Evolutionary conservation across 2,113 vertebrate species (phyloP).

Genomic region (Notarius quadriscutis): DNA sequence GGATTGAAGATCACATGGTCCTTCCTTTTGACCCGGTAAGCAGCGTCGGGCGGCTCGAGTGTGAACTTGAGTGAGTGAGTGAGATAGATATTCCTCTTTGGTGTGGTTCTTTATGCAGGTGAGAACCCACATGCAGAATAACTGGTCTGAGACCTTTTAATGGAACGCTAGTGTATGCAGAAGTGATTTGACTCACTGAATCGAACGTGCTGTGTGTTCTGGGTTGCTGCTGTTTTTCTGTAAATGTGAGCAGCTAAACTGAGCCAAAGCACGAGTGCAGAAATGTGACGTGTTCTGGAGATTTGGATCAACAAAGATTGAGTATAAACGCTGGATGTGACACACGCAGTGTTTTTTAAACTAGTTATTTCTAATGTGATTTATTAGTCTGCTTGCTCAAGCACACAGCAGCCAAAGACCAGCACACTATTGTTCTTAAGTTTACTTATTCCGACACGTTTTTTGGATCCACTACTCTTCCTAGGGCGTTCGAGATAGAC

Average conservation of each 20-base stretch:
- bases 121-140: not conserved
- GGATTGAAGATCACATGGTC: conserved; percentile 94
- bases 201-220: not conserved
- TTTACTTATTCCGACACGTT: too few relatives aligned
- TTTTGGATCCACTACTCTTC: too few relatives aligned
- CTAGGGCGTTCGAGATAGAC: too few relatives aligned
- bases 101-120: not conserved
- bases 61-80: not conserved
- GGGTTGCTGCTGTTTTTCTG: not conserved
- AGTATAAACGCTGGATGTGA: not conserved
- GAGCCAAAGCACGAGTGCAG: not conserved
- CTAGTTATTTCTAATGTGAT: not conserved
- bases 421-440: too few relatives aligned
- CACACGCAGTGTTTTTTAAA: not conserved
- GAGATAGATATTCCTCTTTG: too few relatives aligned
- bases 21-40: conserved; percentile 93
- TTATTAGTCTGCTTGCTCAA: too few relatives aligned
- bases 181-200: not conserved
- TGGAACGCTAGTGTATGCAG: too few relatives aligned
- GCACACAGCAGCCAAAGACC: too few relatives aligned
- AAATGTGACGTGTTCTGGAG: too few relatives aligned
- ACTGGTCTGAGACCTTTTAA: too few relatives aligned
- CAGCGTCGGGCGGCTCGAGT: not conserved
- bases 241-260: not conserved
- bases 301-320: not conserved